Conservation (phyloP, 2,113 vertebrate species). For the Leucosticte australis region DNA sequence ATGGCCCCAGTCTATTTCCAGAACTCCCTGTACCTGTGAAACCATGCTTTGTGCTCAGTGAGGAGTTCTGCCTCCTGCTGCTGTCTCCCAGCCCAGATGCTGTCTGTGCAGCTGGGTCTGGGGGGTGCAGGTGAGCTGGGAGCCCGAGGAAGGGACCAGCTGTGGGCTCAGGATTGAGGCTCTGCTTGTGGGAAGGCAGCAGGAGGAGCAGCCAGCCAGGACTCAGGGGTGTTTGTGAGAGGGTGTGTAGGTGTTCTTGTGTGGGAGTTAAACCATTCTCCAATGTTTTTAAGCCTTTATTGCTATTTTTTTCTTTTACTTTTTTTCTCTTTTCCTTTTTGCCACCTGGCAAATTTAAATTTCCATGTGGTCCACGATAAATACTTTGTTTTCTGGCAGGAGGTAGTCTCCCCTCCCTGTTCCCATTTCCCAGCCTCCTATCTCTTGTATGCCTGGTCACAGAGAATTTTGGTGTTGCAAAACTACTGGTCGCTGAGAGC, state of each 20-base stretch:
- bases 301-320: not conserved
- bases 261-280: not conserved
- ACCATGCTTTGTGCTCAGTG: accelerated
- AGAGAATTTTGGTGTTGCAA: not conserved
- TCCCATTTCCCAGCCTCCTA: not conserved
- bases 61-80: not conserved
- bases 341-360: not conserved
- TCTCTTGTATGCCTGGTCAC: not conserved
- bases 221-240: not conserved
- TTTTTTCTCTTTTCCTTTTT: not conserved
- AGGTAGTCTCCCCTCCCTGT: not conserved
- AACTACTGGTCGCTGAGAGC: not conserved
- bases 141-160: not conserved
- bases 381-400: not conserved
- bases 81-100: not conserved
- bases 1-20: not conserved
- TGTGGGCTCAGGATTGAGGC: not conserved
- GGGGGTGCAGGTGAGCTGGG: not conserved
- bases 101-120: not conserved
- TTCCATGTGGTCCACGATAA: not conserved
- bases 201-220: not conserved
- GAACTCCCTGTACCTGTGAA: not conserved
- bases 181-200: not conserved
- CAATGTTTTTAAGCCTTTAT: not conserved
- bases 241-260: accelerated